Percentiles rank a stretch among this genome's conserved stretches.
Conservation (phyloP, 2,888 invertebrate genomes). For the Saturnia pavonia region DNA sequence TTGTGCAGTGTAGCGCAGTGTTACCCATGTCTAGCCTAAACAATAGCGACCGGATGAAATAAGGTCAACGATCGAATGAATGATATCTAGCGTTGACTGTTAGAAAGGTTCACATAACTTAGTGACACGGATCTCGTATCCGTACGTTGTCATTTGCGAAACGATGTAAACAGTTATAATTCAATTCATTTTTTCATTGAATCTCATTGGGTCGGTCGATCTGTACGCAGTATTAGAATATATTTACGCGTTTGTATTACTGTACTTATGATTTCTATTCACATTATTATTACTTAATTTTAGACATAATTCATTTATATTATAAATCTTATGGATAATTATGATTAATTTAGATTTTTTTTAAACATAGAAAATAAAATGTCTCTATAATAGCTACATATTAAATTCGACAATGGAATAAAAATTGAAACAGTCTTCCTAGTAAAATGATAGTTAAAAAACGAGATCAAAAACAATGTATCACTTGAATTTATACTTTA, state of each 20-base stretch:
- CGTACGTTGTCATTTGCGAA: no score
- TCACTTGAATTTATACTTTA: slow-evolving; percentile 4
- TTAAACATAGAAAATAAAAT: slow-evolving; percentile 8
- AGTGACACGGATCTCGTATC: no score
- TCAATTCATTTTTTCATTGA: not conserved
- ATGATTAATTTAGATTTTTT: slow-evolving; percentile 10
- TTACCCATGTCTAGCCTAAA: no score
- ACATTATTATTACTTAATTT: not conserved
- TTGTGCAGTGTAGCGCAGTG: no score
- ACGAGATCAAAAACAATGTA: slow-evolving; percentile 18
- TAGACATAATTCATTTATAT: not conserved
- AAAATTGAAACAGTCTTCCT: slow-evolving; percentile 37
- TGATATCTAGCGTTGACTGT: no score
- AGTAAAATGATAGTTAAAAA: slow-evolving; percentile 23
- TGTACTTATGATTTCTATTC: not conserved
- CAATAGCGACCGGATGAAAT: no score
- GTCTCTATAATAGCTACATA: slow-evolving; percentile 19
- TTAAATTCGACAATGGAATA: slow-evolving; percentile 45
- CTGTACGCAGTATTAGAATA: not conserved
- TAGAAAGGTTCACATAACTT: no score
- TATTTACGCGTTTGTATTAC: not conserved
- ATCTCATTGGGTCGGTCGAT: not conserved
- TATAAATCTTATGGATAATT: slow-evolving; percentile 6
- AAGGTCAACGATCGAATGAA: no score
- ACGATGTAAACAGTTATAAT: not conserved